Percentiles rank a stretch among this genome's conserved stretches.
These are phyloP conservation scores for Dicrostonyx torquatus DNA, from an alignment of 2,797 vertebrate species.

Conservation along the genomic window DNA sequence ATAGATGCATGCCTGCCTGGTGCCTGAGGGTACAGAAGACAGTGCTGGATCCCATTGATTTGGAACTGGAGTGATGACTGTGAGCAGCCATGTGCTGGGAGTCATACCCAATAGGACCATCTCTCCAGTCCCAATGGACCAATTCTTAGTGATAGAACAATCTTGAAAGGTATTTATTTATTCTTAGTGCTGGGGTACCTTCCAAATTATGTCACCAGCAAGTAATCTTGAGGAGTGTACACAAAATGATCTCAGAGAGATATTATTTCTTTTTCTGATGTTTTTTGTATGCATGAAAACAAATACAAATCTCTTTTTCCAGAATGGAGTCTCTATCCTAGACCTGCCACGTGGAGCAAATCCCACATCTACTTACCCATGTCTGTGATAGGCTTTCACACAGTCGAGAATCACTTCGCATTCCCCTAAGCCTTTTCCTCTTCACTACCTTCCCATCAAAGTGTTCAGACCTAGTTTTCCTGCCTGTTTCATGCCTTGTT, in stretches of 20 bases:
- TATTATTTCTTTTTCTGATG: neutral
- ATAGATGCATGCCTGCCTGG: neutral
- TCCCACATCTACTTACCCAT: neutral
- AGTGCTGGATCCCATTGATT: neutral
- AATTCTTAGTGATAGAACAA: neutral
- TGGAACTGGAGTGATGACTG: neutral
- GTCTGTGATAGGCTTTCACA: neutral
- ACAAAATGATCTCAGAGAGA: slow-evolving; percentile 3
- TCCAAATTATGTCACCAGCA: neutral
- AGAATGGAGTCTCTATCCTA: slow-evolving; percentile 17
- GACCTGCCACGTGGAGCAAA: neutral
- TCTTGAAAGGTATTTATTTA: slow-evolving; percentile 9
- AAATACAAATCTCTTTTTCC: slow-evolving; percentile 27
- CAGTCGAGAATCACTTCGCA: neutral
- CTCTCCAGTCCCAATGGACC: neutral
- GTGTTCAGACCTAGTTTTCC: neutral
- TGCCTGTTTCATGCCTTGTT: neutral
- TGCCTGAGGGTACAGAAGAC: neutral
- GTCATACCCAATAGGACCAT: neutral
- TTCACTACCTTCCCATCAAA: neutral
- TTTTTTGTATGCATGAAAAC: neutral
- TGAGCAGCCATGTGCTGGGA: neutral
- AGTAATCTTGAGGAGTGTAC: neutral
- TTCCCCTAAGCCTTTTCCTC: neutral
- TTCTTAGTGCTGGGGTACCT: neutral